These are phyloP conservation scores for Gephyroberyx darwinii DNA, from an alignment of 2,797 vertebrate genomes.

Conservation along the genomic window DNA sequence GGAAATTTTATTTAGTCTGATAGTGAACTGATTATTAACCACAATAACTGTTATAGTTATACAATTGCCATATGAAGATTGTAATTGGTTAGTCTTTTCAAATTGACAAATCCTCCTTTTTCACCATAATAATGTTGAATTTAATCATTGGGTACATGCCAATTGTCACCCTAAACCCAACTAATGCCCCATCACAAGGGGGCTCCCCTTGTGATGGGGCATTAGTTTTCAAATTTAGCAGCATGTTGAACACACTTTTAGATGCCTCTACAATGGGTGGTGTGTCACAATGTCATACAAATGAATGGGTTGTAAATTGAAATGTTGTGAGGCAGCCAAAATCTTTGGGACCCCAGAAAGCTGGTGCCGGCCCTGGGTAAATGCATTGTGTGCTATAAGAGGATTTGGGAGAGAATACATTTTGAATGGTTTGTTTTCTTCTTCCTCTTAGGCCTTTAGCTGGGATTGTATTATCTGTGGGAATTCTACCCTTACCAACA, in stretches of 20 bases:
- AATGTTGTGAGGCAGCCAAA: constrained; percentile 44
- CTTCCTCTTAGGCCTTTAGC: constrained; percentile 51
- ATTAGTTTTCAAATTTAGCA: too few species aligned
- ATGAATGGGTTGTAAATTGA: constrained; percentile 51
- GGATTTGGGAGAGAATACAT: constrained; percentile 62
- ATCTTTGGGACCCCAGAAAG: constrained; percentile 43
- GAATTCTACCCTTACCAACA: constrained; percentile 53
- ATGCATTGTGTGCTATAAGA: constrained; percentile 59
- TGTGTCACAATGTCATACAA: constrained; percentile 17
- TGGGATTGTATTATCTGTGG: constrained; percentile 62
- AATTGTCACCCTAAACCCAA: too few species aligned
- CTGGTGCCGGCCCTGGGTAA: constrained; percentile 52
- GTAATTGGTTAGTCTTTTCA: too few species aligned
- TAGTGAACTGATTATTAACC: too few species aligned
- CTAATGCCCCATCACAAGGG: neutral
- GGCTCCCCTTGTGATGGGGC: too few species aligned
- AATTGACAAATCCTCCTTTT: too few species aligned
- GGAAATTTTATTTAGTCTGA: too few species aligned
- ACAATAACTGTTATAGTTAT: too few species aligned
- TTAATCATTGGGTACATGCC: too few species aligned
- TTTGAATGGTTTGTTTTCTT: constrained; percentile 65
- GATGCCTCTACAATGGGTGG: constrained; percentile 18
- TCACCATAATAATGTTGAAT: too few species aligned
- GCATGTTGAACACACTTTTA: constrained; percentile 16
- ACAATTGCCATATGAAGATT: too few species aligned